Percentiles rank a stretch among this genome's conserved stretches.
Evolutionary conservation across 2,888 invertebrate species (phyloP).

Genomic region (Caenorhabditis sp.): DNA sequence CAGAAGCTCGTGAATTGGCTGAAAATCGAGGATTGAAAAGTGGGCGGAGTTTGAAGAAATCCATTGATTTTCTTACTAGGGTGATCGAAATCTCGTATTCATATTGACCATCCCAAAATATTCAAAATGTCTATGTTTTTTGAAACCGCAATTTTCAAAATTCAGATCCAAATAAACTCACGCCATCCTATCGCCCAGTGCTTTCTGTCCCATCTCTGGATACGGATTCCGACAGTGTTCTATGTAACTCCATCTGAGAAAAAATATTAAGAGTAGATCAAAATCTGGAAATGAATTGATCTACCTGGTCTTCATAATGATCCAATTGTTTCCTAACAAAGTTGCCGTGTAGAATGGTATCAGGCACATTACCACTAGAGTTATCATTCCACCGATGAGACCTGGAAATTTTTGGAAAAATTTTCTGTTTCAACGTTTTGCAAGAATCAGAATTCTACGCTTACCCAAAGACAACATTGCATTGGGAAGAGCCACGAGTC

Average conservation of each 20-base stretch:
- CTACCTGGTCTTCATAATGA: constrained; percentile 62
- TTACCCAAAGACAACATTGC: constrained; percentile 62
- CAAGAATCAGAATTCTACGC: background rate
- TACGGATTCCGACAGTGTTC: constrained; percentile 68
- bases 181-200: constrained; percentile 59
- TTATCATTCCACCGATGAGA: constrained; percentile 43
- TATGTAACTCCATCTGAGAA: constrained; percentile 49
- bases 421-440: no score
- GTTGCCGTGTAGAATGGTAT: constrained; percentile 64
- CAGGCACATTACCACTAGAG: constrained; percentile 54
- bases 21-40: background rate
- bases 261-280: background rate
- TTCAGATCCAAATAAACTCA: background rate
- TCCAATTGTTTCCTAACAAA: constrained; percentile 66
- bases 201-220: constrained; percentile 67
- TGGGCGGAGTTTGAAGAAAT: no score
- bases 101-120: no score
- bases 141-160: no score
- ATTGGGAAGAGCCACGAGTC: constrained; percentile 67
- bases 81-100: no score
- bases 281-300: background rate
- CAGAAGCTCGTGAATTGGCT: constrained; percentile 60
- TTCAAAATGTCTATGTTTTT: no score
- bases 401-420: constrained; percentile 38
- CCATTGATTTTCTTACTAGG: no score